Percentiles rank a stretch among this genome's conserved stretches.
These are phyloP conservation scores for Calameuta pallipes DNA, from an alignment of 2,888 invertebrate genomes.

Conservation along the genomic window DNA sequence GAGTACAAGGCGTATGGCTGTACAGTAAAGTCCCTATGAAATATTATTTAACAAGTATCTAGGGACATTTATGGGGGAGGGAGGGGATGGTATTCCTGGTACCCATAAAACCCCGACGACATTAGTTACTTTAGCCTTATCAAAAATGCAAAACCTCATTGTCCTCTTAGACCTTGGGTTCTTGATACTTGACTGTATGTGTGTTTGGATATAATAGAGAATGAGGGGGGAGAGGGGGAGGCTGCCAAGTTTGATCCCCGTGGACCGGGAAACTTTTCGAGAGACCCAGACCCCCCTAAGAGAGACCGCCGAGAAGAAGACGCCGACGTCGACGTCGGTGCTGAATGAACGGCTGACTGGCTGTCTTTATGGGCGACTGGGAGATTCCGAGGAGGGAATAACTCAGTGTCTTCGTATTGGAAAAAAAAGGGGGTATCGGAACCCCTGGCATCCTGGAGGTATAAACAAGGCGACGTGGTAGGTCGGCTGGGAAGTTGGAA, in stretches of 20 bases:
- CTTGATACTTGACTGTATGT: neutral
- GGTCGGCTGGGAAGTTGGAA: constrained; percentile 8
- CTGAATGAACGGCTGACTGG: neutral
- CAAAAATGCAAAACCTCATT: constrained; percentile 52
- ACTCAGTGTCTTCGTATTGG: neutral
- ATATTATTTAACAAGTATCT: constrained; percentile 52
- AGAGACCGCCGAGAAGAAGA: neutral
- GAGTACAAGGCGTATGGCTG: neutral
- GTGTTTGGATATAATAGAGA: neutral
- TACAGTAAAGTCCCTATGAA: constrained; percentile 35
- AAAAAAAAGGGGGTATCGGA: constrained; percentile 9
- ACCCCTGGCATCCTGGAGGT: constrained; percentile 17
- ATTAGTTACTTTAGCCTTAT: constrained; percentile 51
- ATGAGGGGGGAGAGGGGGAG: neutral
- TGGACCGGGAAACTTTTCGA: neutral
- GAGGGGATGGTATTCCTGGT: constrained; percentile 18
- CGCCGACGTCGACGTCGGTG: neutral
- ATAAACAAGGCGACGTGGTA: constrained; percentile 22
- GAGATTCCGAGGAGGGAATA: neutral
- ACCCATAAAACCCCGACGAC: constrained; percentile 39
- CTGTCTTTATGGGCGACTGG: neutral
- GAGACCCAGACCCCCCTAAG: neutral
- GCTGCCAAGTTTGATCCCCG: neutral
- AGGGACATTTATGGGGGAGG: constrained; percentile 44
- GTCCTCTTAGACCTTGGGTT: constrained; percentile 22